Evolutionary conservation across 2,113 vertebrate genomes (phyloP).

Genomic region (Tapirus terrestris): DNA sequence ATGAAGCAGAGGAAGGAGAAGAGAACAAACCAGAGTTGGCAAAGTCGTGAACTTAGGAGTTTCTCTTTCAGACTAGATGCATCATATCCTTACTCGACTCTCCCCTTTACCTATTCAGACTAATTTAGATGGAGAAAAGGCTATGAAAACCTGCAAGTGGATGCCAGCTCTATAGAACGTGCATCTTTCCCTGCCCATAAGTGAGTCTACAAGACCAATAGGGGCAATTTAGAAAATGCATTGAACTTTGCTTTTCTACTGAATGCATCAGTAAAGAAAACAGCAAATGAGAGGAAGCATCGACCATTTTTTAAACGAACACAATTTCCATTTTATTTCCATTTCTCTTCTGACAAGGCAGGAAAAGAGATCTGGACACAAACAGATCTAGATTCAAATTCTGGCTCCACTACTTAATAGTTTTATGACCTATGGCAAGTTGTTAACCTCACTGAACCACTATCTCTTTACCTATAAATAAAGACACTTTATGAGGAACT

Average conservation of each 20-base stretch:
- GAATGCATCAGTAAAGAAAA: background rate
- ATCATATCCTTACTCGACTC: background rate
- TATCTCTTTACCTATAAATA: background rate
- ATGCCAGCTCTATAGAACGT: background rate
- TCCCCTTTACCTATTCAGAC: background rate
- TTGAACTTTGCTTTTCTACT: background rate
- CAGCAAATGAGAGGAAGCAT: background rate
- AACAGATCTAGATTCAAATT: slow-evolving; percentile 35
- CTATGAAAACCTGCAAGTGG: background rate
- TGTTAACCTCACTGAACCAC: background rate
- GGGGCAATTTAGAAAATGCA: background rate
- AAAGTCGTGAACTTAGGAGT: background rate
- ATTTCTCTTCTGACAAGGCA: background rate
- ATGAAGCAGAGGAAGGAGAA: background rate
- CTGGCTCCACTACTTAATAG: background rate
- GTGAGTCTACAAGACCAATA: background rate
- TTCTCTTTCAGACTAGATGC: background rate
- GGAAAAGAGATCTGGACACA: background rate
- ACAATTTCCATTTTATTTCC: background rate
- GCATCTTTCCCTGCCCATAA: background rate
- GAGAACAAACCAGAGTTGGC: background rate
- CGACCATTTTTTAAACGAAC: background rate
- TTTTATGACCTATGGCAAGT: background rate
- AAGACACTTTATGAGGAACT: background rate
- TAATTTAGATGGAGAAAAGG: background rate